Percentiles rank a stretch among this genome's conserved stretches.
phyloP scores from a whole-genome alignment of 2,113 vertebrate genomes.

The mouse (Mus musculus) region DNA sequence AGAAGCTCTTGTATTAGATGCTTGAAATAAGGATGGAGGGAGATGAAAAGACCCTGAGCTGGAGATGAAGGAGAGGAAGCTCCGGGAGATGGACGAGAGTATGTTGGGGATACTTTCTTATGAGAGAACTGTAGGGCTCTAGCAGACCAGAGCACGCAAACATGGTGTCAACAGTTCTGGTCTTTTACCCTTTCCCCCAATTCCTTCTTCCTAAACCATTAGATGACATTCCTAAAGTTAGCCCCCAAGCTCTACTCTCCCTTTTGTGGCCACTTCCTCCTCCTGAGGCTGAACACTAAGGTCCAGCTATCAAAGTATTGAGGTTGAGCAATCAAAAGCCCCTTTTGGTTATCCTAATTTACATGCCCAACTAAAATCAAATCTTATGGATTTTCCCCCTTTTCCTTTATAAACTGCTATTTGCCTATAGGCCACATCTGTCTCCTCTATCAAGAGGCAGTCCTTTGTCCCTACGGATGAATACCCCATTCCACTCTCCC shows the following conservation, averaged over 20 bases:
- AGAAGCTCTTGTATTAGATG: neutral
- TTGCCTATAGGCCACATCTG: neutral
- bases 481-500: neutral
- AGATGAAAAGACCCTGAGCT: neutral
- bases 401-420: neutral
- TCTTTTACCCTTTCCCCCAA: neutral
- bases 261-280: neutral
- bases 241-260: neutral
- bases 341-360: neutral
- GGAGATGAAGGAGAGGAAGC: neutral
- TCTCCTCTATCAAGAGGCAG: neutral
- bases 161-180: neutral
- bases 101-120: neutral
- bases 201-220: neutral
- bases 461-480: neutral
- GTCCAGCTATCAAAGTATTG: neutral
- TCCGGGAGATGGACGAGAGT: neutral
- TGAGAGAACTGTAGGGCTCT: neutral
- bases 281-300: neutral
- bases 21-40: neutral
- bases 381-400: neutral
- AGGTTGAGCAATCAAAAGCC: neutral
- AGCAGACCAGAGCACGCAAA: neutral
- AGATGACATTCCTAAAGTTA: neutral
- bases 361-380: neutral